phyloP scores from a whole-genome alignment of 2,888 invertebrate species.

The Pharmacophagus antenor region DNA sequence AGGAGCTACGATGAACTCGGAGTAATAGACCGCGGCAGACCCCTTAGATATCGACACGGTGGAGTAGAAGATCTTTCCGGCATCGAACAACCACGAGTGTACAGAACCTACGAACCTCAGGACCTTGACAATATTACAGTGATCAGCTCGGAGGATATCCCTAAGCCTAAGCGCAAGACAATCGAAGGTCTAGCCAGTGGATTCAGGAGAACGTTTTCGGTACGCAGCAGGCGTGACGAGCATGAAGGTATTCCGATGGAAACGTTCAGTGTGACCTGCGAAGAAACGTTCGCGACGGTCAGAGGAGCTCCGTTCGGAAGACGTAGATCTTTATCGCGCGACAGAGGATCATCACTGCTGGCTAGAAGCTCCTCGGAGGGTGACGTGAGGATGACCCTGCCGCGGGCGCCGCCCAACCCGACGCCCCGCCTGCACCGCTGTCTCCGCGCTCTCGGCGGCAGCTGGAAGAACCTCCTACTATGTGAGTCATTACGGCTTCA shows the following conservation, averaged over 20 bases:
- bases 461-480: constrained; percentile 89
- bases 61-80: constrained; percentile 69
- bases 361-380: constrained; percentile 87
- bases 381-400: constrained; percentile 76
- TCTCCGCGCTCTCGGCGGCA: constrained; percentile 87
- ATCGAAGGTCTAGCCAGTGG: constrained; percentile 72
- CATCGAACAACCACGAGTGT: constrained; percentile 54
- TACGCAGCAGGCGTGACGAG: constrained; percentile 60
- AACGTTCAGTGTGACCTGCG: constrained; percentile 60
- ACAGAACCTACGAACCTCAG: constrained; percentile 53
- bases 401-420: constrained; percentile 67
- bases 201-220: constrained; percentile 71
- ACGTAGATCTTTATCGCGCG: constrained; percentile 71
- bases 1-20: constrained; percentile 76
- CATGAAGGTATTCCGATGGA: constrained; percentile 69
- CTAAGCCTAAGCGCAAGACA: constrained; percentile 62
- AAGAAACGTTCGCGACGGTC: constrained; percentile 70
- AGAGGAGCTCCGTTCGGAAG: constrained; percentile 71
- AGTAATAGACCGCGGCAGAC: constrained; percentile 60
- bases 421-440: constrained; percentile 83
- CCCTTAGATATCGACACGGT: constrained; percentile 65
- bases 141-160: constrained; percentile 72
- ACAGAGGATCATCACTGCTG: constrained; percentile 76
- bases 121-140: constrained; percentile 72
- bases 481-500: constrained; percentile 82